Evolutionary conservation across 2,888 invertebrate species (phyloP), one percentile per base, ranked within the genome.

Genomic region (Rhamnusium bicolor): DNA sequence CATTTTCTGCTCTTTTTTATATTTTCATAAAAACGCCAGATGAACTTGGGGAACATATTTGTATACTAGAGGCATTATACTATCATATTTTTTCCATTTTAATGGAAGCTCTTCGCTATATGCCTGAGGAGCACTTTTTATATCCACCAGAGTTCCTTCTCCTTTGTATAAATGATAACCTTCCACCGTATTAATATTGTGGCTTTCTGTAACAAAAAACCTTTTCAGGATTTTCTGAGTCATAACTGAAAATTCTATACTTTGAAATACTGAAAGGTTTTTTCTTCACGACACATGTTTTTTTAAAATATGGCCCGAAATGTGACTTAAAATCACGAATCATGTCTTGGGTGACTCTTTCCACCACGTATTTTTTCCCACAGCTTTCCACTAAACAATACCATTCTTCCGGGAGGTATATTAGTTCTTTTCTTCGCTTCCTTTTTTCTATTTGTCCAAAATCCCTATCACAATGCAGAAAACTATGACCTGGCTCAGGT

Each of bases 371-470:
- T 49, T 78, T 75, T 68, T 73, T 77, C 21, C 73, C 71, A 67
- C 71, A 69, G 29, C 29, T 32, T 27, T 73, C 61, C 8, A 75
- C 73, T 46, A 74, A 61, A 16, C 58, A 62, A 69, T 69, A 73
- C 73, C 75, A 75, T 63, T 75, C 74, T 53, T 74, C 71, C 40
- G 77, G 75, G 10, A 68, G 32, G 62, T 75, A 75, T 27, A 75
- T 40, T 12, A 72, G 5, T 40, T 77, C 69, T 66, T 77, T 73
- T 16, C 16, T 67, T 46, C 73, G 54, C 56, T 68, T 62, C 53
- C 47, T 72, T 72, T 73, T 71, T 66, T 71, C 71, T 62, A 73
- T 71, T 56, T 66, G 63, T 4, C 32, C 67, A 49, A 70, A 72
- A 72, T 73, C 68, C 7, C 71, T 24, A 51, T 74, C 67, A 47